Conservation (phyloP, 2,888 invertebrate species). For the Andrena fulva region DNA sequence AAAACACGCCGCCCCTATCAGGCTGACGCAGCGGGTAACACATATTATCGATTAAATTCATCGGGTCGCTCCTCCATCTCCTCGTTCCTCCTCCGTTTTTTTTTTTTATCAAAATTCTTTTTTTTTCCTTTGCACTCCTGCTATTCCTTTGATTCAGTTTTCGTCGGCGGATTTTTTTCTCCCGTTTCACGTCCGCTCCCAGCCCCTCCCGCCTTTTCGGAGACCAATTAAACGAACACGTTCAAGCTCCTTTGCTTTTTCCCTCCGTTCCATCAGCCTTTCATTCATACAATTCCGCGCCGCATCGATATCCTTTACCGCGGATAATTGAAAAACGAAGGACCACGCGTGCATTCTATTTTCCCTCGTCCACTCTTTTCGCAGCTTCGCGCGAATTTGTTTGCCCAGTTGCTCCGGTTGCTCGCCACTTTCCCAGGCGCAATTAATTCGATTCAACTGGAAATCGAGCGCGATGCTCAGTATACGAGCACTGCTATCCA, state of each 20-base stretch:
- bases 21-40: neutral
- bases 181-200: constrained; percentile 11
- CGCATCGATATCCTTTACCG: constrained; percentile 35
- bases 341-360: constrained; percentile 19
- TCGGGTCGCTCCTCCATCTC: too few species aligned
- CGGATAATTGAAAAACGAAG: constrained; percentile 41
- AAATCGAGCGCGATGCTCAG: constrained; percentile 9
- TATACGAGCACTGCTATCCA: neutral
- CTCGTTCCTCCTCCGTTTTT: too few species aligned
- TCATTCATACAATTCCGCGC: constrained; percentile 31
- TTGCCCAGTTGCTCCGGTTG: constrained; percentile 5
- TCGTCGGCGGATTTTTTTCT: constrained; percentile 6
- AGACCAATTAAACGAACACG: constrained; percentile 57
- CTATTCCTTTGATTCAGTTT: constrained; percentile 15
- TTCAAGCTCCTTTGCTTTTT: constrained; percentile 26
- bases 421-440: neutral
- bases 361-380: too few species aligned
- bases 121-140: neutral
- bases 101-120: neutral
- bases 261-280: constrained; percentile 13
- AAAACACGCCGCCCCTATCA: constrained; percentile 15
- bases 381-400: constrained; percentile 13
- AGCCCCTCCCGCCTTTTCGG: neutral
- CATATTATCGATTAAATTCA: constrained; percentile 21
- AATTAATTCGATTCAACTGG: constrained; percentile 20